A percentile compares a stretch with the other conserved stretches of the same genome.
Evolutionary conservation across 2,888 invertebrate species (phyloP).

Genomic region (Cephus pygmeus): DNA sequence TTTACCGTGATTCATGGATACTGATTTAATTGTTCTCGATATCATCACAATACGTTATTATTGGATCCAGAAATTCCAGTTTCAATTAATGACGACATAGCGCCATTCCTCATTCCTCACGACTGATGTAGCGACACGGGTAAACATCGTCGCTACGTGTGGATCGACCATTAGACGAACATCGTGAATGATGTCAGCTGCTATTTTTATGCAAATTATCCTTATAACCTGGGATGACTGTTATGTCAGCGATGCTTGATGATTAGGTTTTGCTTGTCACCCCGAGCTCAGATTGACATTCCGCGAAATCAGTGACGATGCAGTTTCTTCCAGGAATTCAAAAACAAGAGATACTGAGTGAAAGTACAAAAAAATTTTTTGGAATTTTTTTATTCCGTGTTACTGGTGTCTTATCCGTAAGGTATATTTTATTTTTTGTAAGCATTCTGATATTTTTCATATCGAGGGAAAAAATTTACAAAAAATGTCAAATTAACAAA

Average conservation of each 20-base stretch:
- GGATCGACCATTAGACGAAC: neutral
- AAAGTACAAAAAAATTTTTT: neutral
- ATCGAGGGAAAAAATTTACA: too few species aligned
- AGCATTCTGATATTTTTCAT: too few species aligned
- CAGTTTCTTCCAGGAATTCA: neutral
- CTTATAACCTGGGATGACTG: neutral
- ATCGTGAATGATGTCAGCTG: neutral
- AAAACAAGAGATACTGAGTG: neutral
- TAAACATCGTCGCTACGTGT: conserved; percentile 2
- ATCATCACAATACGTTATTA: neutral
- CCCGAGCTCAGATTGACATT: neutral
- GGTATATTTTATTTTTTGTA: too few species aligned
- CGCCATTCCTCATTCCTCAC: neutral
- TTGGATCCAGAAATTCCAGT: neutral
- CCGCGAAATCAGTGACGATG: neutral
- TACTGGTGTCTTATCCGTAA: too few species aligned
- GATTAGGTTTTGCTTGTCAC: neutral
- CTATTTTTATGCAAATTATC: neutral
- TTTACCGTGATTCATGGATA: neutral
- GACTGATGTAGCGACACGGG: neutral
- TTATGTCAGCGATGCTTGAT: neutral
- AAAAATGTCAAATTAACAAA: too few species aligned
- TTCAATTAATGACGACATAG: neutral
- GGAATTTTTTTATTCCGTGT: too few species aligned
- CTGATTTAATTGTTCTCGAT: neutral